Evolutionary conservation across 2,113 vertebrate species (phyloP).

Genomic region (Lepidiolamprologus cunningtoni): DNA sequence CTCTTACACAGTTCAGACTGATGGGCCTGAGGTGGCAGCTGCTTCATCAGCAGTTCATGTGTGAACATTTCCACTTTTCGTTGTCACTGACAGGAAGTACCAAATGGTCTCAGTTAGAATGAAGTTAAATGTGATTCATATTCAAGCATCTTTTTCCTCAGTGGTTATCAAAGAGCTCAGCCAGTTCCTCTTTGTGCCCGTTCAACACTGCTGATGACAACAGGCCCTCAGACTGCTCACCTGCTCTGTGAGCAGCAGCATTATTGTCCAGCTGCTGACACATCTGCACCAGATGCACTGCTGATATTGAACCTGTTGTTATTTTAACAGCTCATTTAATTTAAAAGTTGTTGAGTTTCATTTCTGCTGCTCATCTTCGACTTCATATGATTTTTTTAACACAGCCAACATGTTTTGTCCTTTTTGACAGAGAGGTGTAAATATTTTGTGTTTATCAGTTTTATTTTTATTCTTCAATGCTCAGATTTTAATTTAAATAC

Average conservation of each 20-base stretch:
- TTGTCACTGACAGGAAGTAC: background rate
- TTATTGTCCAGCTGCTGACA: background rate
- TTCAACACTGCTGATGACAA: background rate
- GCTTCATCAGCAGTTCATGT: background rate
- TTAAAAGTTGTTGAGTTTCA: background rate
- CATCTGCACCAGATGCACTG: background rate
- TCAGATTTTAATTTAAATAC: accelerated
- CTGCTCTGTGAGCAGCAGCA: background rate
- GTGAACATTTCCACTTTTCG: background rate
- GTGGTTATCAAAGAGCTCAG: background rate
- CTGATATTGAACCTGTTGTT: background rate
- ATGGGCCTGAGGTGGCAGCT: background rate
- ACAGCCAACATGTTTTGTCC: background rate
- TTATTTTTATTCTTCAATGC: background rate
- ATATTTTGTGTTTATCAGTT: background rate
- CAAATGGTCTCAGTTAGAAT: background rate
- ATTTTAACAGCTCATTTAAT: background rate
- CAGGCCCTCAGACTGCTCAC: background rate
- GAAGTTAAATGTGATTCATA: background rate
- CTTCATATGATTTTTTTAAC: background rate
- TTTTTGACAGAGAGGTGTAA: background rate
- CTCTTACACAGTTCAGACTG: background rate
- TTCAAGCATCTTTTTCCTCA: background rate
- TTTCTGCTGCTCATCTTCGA: background rate
- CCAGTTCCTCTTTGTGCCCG: background rate